Conservation (phyloP, 2,888 invertebrate genomes). For the Polydrusus cervinus region DNA sequence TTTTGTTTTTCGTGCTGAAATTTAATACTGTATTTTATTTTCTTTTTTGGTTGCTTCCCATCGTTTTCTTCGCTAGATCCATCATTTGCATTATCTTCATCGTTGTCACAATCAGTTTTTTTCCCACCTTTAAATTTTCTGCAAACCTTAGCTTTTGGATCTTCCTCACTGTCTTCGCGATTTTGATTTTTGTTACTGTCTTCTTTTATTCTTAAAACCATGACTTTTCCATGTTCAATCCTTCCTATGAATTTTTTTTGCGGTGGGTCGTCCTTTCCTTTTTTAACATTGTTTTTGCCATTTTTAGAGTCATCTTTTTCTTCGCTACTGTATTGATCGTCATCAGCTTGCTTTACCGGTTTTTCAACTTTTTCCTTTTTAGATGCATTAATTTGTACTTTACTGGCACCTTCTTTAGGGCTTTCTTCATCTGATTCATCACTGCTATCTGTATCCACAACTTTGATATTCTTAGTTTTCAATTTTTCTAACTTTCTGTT, state of each 20-base stretch:
- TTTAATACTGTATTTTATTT: constrained; percentile 63
- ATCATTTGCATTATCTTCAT: constrained; percentile 51
- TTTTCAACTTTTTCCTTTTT: constrained; percentile 12
- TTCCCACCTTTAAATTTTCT: constrained; percentile 45
- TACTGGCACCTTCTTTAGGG: background rate
- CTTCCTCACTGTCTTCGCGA: constrained; percentile 42
- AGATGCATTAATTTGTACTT: background rate
- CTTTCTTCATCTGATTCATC: constrained; percentile 12
- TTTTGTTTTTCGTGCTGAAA: constrained; percentile 65
- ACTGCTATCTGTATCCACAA: background rate
- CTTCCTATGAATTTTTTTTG: constrained; percentile 48
- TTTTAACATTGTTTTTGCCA: background rate
- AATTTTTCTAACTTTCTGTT: constrained; percentile 2
- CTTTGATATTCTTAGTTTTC: constrained; percentile 3
- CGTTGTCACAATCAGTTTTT: constrained; percentile 42
- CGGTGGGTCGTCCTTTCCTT: constrained; percentile 5
- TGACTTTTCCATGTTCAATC: constrained; percentile 51
- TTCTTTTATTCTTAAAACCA: constrained; percentile 48
- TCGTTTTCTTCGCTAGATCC: constrained; percentile 48
- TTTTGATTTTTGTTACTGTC: constrained; percentile 27
- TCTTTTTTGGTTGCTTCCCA: constrained; percentile 48
- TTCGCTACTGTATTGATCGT: constrained; percentile 11
- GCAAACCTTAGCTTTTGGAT: constrained; percentile 42
- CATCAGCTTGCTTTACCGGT: background rate
- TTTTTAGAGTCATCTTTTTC: constrained; percentile 13